Evolutionary conservation across 2,888 invertebrate genomes (phyloP), one percentile per base, ranked within the genome.

Genomic region (Junonia oenone): DNA sequence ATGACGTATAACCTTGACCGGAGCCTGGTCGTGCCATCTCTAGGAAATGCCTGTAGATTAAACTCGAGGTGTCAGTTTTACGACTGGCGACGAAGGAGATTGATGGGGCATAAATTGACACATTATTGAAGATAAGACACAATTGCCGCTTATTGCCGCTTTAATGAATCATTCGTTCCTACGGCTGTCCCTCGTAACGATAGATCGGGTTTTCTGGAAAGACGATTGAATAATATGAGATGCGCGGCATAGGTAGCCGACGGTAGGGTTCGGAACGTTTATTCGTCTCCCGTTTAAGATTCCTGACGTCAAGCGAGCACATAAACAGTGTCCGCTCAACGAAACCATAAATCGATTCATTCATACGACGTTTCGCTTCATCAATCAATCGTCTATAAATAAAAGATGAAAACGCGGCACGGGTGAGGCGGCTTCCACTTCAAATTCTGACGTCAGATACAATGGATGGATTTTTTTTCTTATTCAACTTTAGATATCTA

Each of bases 361-460:
- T 87, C 83, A 83, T 78, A 75, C 74, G 80, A 76, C 76, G 78
- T 76, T 83, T 78, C 72, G 79, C 74, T 81, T 75, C 82, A 87
- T 86, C 85, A 78, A 85, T 87, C 86, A 85, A 79, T 75, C 71
- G 67, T 68, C 68, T 76, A 88, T 85, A 86, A 83, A 87, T 87
- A 87, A 87, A 85, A 86, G 79, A 87, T 86, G 73, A 68, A 67
- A 69, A 70, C 66, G 72, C 62, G 64, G 63, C 65, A 70, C 71
- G 72, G 68, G 75, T 74, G 75, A 72, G 76, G 69, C 76, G 71
- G 69, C 75, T 73, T 73, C 79, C 72, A 74, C 75, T 75, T 69
- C 64, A 65, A 59, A 72, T 68, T 72, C 75, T 83, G 84, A 84
- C 82, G 86, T 85, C 80, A 82, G 68, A 63, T 66, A 75, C 69